These are phyloP conservation scores for Anas acuta DNA, from an alignment of 2,797 vertebrate species.

Conservation along the genomic window DNA sequence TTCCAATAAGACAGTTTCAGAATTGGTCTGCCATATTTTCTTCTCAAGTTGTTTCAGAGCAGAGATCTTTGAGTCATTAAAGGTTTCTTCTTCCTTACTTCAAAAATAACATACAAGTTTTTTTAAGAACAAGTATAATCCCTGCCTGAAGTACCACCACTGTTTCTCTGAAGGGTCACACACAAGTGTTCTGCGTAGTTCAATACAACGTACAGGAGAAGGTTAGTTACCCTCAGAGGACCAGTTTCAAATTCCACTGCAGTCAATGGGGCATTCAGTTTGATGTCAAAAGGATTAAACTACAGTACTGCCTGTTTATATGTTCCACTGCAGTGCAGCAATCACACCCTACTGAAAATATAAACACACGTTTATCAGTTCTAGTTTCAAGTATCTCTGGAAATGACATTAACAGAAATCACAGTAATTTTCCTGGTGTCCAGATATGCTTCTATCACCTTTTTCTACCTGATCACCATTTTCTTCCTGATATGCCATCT, in stretches of 20 bases:
- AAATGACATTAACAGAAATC: not conserved
- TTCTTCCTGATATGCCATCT: not conserved
- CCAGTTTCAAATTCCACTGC: not conserved
- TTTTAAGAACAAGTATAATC: not conserved
- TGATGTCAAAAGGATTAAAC: not conserved
- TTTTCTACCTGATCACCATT: not conserved
- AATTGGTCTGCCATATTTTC: not conserved
- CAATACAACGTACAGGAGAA: not conserved
- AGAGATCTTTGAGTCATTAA: not conserved
- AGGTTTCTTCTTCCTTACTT: not conserved
- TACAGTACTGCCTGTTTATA: not conserved
- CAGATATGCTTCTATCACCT: not conserved
- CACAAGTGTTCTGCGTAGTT: not conserved
- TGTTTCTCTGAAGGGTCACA: not conserved
- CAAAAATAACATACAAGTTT: not conserved
- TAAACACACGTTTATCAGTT: not conserved
- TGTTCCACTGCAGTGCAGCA: not conserved
- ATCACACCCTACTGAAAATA: not conserved
- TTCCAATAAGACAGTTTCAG: not conserved
- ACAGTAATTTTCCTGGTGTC: not conserved
- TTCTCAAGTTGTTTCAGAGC: not conserved
- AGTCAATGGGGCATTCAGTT: not conserved
- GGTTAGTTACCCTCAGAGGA: not conserved
- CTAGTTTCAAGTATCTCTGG: not conserved
- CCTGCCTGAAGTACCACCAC: not conserved